Percentiles rank a stretch among this genome's conserved stretches.
These are phyloP conservation scores for zebrafish (Danio rerio) DNA, from an alignment of 2,113 vertebrate genomes.

Conservation along the genomic window GRCz12tu NC_133195.1:30320001-30320500, in stretches of 20 bases:
- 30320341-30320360: background rate
- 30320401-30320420: background rate
- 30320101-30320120: background rate
- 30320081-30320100: conserved; percentile 36
- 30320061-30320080: conserved; percentile 12
- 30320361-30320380: background rate
- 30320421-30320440: background rate
- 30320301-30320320: background rate
- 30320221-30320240: background rate
- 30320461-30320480: too few species aligned
- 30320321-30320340: conserved; percentile 1
- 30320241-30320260: background rate
- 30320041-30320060: conserved; percentile 32
- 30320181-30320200: conserved; percentile 14
- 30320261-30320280: conserved; percentile 6
- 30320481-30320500: too few species aligned
- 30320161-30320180: conserved; percentile 35
- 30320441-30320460: too few species aligned
- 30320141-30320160: conserved; percentile 14
- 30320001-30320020: conserved; percentile 40
- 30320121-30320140: conserved; percentile 30
- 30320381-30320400: background rate
- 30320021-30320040: conserved; percentile 45
- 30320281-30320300: background rate
- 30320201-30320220: conserved; percentile 8